Percentiles rank a stretch among this genome's conserved stretches.
phyloP scores from a whole-genome alignment of 2,888 invertebrate genomes.

The Agrilus mali region DNA sequence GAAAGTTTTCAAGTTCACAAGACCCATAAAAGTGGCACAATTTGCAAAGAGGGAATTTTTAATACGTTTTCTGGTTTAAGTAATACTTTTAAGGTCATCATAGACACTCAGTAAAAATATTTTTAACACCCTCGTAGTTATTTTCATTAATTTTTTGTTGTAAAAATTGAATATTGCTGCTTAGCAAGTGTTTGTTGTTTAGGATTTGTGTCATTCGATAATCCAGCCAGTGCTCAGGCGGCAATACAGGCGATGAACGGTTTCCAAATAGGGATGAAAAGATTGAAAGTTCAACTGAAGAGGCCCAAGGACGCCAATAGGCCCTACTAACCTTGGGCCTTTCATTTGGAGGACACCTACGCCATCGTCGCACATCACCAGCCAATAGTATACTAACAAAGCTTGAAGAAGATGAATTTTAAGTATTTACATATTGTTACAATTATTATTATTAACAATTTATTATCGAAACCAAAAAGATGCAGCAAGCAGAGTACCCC shows the following conservation, averaged over 20 bases:
- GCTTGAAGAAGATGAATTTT: constrained; percentile 14
- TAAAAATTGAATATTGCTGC: too few species aligned
- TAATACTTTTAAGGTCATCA: too few species aligned
- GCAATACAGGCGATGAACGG: constrained; percentile 99
- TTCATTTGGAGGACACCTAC: constrained; percentile 14
- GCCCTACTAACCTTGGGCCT: constrained; percentile 82
- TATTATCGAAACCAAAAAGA: too few species aligned
- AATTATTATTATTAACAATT: too few species aligned
- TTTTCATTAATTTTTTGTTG: too few species aligned
- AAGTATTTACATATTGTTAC: constrained; percentile 2
- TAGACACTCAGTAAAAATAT: too few species aligned
- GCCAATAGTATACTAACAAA: constrained; percentile 21
- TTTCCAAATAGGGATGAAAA: constrained; percentile 99
- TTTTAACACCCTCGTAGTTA: too few species aligned
- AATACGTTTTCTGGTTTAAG: too few species aligned
- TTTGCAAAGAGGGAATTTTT: too few species aligned
- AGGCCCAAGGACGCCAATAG: constrained; percentile 96
- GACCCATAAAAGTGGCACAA: too few species aligned
- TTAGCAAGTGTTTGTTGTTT: constrained; percentile 19
- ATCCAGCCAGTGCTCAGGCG: constrained; percentile 93
- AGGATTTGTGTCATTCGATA: constrained; percentile 99
- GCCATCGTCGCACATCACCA: constrained; percentile 10
- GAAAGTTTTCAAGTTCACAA: too few species aligned
- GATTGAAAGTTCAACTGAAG: constrained; percentile 98
- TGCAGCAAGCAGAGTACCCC: too few species aligned